Evolutionary conservation across 2,888 invertebrate genomes (phyloP).

Genomic region (Dusona sp.): DNA sequence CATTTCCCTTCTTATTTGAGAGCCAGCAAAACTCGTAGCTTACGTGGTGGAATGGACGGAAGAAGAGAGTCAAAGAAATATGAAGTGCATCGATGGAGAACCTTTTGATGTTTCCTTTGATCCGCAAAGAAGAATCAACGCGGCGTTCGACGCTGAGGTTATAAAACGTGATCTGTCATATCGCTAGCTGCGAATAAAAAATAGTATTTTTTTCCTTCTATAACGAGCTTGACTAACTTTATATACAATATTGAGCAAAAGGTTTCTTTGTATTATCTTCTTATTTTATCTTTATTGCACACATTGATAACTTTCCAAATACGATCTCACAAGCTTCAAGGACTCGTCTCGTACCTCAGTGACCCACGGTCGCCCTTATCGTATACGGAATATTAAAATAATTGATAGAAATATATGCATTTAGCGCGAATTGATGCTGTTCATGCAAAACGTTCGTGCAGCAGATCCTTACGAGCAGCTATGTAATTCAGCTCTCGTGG

Average conservation of each 20-base stretch:
- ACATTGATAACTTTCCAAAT: constrained; percentile 9
- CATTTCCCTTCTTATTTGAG: constrained; percentile 27
- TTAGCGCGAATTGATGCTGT: constrained; percentile 1
- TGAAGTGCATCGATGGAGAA: constrained; percentile 61
- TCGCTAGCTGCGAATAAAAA: neutral
- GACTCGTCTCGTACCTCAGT: neutral
- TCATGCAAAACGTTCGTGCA: constrained; percentile 4
- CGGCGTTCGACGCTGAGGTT: neutral
- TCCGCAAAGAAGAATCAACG: constrained; percentile 55
- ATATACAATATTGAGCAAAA: neutral
- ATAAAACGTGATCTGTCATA: neutral
- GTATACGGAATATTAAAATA: neutral
- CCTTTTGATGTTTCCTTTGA: constrained; percentile 67
- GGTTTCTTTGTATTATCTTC: neutral
- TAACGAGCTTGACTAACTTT: neutral
- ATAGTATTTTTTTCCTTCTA: neutral
- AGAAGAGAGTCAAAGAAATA: constrained; percentile 12
- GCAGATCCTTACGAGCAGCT: constrained; percentile 33
- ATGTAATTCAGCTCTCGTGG: constrained; percentile 67
- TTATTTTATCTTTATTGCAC: neutral
- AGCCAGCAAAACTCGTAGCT: constrained; percentile 61
- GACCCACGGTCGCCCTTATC: neutral
- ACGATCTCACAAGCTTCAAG: neutral
- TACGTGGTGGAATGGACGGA: constrained; percentile 16
- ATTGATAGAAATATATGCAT: constrained; percentile 1